Percentiles rank a stretch among this genome's conserved stretches.
Evolutionary conservation across 2,888 invertebrate species (phyloP).

Genomic region (Tenthredo distinguenda): DNA sequence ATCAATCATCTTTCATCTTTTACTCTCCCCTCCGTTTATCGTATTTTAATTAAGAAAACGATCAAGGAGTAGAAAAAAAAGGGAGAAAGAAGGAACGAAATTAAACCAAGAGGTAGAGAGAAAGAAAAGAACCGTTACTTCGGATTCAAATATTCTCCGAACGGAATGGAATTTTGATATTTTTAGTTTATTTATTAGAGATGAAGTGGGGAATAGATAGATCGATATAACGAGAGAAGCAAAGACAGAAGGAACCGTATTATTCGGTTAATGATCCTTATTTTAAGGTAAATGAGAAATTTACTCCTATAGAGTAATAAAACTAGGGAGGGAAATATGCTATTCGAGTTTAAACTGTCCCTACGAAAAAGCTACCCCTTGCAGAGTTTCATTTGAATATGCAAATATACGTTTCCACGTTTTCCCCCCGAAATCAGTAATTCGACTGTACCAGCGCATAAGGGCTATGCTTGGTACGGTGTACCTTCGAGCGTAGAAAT

Average conservation of each 20-base stretch:
- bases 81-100: not conserved
- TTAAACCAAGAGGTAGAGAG: not conserved
- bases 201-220: too few relatives aligned
- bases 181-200: not conserved
- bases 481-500: not conserved
- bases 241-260: not conserved
- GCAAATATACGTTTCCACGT: constrained; percentile 40
- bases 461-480: too few relatives aligned
- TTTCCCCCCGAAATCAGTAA: constrained; percentile 31
- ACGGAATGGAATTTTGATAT: not conserved
- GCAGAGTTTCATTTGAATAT: constrained; percentile 41
- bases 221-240: too few relatives aligned
- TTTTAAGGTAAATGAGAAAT: not conserved
- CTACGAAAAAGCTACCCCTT: not conserved
- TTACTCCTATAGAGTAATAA: not conserved
- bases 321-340: not conserved
- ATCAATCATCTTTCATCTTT: not conserved
- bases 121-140: not conserved
- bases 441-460: not conserved
- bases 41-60: not conserved
- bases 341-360: not conserved
- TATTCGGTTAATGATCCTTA: not conserved
- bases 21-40: not conserved
- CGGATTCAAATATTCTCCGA: not conserved
- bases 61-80: not conserved